Conservation (phyloP, 2,113 vertebrate genomes). For the Nettapus auritus region DNA sequence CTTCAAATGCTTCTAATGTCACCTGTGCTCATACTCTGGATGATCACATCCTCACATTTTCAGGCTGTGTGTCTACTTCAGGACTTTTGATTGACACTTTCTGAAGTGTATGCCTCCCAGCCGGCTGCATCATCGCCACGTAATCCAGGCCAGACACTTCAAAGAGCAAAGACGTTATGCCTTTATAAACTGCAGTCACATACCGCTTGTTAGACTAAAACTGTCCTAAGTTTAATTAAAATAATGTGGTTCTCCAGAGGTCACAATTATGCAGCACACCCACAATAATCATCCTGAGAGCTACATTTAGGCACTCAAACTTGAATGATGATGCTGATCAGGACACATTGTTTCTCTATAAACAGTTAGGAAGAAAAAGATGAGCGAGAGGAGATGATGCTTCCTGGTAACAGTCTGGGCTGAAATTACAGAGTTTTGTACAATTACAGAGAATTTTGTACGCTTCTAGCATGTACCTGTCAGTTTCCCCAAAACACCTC, state of each 20-base stretch:
- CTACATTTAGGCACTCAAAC: neutral
- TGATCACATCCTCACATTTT: neutral
- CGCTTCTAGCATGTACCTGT: neutral
- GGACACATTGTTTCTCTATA: neutral
- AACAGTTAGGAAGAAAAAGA: neutral
- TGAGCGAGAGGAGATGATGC: neutral
- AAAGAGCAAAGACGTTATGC: neutral
- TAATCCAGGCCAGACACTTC: neutral
- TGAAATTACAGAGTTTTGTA: neutral
- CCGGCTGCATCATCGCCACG: neutral
- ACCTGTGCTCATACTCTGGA: neutral
- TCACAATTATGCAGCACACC: neutral
- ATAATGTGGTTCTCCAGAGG: neutral
- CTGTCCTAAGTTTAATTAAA: conserved; percentile 38
- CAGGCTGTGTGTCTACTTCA: neutral
- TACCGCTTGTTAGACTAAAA: neutral
- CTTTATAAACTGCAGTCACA: conserved; percentile 18
- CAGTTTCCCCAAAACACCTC: neutral
- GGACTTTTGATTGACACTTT: neutral
- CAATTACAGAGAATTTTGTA: neutral
- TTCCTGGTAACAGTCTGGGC: neutral
- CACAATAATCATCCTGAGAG: neutral
- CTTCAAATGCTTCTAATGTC: neutral
- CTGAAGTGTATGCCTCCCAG: neutral
- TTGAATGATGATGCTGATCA: neutral